Conservation (phyloP, 2,797 vertebrate species). For the Microtus obscurus region DNA sequence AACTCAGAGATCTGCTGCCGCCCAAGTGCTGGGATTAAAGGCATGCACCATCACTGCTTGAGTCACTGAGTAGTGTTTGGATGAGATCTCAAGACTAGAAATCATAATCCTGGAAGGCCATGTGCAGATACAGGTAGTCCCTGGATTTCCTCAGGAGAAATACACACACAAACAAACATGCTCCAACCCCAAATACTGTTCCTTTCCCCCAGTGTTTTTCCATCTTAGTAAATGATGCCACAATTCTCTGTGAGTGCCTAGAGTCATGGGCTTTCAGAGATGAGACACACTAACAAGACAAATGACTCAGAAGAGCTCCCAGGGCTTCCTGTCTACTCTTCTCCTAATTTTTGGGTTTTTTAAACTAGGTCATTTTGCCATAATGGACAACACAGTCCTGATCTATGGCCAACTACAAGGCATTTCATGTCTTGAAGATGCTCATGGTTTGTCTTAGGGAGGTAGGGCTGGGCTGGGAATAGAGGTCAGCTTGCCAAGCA, state of each 20-base stretch:
- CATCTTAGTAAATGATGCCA: background rate
- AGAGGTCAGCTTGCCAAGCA: background rate
- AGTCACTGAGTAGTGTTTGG: background rate
- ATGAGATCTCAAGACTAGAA: background rate
- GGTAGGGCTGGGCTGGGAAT: constrained; percentile 83
- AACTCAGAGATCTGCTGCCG: background rate
- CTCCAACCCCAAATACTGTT: background rate
- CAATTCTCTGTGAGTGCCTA: background rate
- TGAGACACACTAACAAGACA: background rate
- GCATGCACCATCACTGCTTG: accelerated
- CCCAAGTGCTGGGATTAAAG: background rate
- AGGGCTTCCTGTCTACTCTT: background rate
- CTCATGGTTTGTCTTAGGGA: constrained; percentile 88
- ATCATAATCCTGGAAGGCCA: background rate
- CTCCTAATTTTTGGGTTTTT: background rate
- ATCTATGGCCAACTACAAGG: constrained; percentile 87
- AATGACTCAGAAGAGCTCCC: background rate
- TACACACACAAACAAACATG: background rate
- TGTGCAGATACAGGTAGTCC: background rate
- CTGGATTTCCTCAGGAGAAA: background rate
- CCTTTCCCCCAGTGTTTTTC: background rate
- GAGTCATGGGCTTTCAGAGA: constrained; percentile 14
- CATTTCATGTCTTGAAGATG: constrained; percentile 72
- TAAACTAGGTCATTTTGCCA: constrained; percentile 15
- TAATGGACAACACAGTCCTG: constrained; percentile 74